Evolutionary conservation across 2,113 vertebrate genomes (phyloP), one percentile per base, ranked within the genome.

Genomic region (Odocoileus hemionus): DNA sequence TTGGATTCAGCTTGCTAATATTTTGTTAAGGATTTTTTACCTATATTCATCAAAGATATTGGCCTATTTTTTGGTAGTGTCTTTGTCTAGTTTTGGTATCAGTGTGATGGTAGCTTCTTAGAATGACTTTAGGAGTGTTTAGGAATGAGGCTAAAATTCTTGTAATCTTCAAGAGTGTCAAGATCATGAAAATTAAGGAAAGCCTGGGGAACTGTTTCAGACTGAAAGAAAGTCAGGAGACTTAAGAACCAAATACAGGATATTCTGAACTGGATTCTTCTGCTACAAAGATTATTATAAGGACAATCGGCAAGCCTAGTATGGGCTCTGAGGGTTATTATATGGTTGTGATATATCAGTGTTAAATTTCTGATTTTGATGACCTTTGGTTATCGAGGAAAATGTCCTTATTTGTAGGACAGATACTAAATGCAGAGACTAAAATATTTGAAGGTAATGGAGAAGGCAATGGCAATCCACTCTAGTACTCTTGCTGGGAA

Each of bases 271-370:
- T 19, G 25, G 79, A 33, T 86, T 57, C 74, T 82, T 79, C 7
- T 12, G 23, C 47, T n/a, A 1, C 47, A 33, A 28, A 89, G 33
- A 19, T 10, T 52, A 28, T 9, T 16, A 23, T 1, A 6, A 15
- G 30, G 11, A 19, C 25, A 45, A 6, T 5, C 2, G 6, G 50
- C 36, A 19, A 15, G 13, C 21, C 17, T 7, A 1, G 12, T 2
- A 1, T 3, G 23, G 23, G 39, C 25, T 28, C 36, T 80, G 54
- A 61, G 64, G 19, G 36, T 19, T 21, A 23, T 39, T 21, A 23
- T 47, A 21, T 3, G 50, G 64, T 19, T 47, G 36, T 16, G 61
- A 50, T 30, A 15, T 2, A 3, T 61, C 55, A 45, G 17, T 30
- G 58, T 25, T 43, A 12, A 58, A n/a, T 33, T 85, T 85, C 78